These are phyloP conservation scores for Drosophila neonasuta DNA, from an alignment of 2,888 invertebrate species.

Conservation along the genomic window DNA sequence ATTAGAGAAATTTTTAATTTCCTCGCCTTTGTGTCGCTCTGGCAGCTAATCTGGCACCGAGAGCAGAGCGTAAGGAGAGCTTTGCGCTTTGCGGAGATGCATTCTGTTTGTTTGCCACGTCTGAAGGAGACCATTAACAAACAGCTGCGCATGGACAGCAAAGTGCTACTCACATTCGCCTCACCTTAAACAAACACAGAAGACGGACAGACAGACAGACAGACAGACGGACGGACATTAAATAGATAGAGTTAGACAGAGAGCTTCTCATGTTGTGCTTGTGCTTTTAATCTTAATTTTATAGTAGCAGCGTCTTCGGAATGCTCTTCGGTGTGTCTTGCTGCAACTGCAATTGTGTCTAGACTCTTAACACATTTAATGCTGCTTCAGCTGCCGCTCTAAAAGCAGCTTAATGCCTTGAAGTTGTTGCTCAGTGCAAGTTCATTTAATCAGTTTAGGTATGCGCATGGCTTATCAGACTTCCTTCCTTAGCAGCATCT, in stretches of 20 bases:
- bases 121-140: conserved; percentile 60
- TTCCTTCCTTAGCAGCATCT: conserved; percentile 9
- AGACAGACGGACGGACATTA: not conserved
- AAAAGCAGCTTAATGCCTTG: conserved; percentile 28
- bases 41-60: conserved; percentile 57
- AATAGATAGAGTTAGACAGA: conserved; percentile 4
- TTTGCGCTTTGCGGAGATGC: conserved; percentile 20
- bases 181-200: conserved; percentile 52
- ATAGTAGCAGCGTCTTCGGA: conserved; percentile 49
- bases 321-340: conserved; percentile 13
- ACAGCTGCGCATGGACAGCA: conserved; percentile 47
- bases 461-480: conserved; percentile 40
- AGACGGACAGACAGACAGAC: not conserved
- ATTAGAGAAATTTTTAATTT: conserved; percentile 64
- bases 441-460: conserved; percentile 64
- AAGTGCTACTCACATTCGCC: conserved; percentile 46
- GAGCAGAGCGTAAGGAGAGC: conserved; percentile 22
- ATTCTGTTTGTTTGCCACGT: conserved; percentile 25
- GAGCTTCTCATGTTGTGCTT: conserved; percentile 40
- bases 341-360: conserved; percentile 14
- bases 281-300: conserved; percentile 76
- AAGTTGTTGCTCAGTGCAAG: conserved; percentile 19
- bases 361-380: conserved; percentile 52
- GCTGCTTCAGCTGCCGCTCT: conserved; percentile 40
- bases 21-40: conserved; percentile 54